phyloP scores from a whole-genome alignment of 2,797 vertebrate genomes.

The Carcharodon carcharias region DNA sequence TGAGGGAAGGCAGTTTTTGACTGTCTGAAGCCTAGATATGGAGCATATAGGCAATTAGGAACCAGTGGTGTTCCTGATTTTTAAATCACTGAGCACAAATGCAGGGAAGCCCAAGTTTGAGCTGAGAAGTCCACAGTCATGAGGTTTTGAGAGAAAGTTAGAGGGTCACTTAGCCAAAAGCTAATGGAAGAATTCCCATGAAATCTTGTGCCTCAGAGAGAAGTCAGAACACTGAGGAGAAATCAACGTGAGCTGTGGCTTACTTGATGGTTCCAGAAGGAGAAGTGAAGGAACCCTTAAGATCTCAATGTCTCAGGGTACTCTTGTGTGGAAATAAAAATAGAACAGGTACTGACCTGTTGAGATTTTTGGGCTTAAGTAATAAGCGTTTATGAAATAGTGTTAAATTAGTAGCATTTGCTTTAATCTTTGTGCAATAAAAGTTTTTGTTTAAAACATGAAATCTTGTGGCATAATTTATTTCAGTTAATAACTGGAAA shows the following conservation, averaged over 20 bases:
- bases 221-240: background rate
- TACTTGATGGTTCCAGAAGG: background rate
- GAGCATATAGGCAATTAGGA: background rate
- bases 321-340: background rate
- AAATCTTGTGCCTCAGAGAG: background rate
- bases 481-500: background rate
- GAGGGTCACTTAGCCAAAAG: background rate
- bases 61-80: background rate
- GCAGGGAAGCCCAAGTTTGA: too few species aligned
- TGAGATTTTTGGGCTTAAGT: background rate
- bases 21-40: background rate
- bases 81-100: background rate
- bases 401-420: background rate
- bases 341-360: background rate
- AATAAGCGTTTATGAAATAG: background rate
- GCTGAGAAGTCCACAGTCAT: background rate
- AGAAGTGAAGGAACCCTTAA: background rate
- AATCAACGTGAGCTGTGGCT: background rate
- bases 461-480: background rate
- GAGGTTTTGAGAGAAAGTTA: background rate
- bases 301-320: background rate
- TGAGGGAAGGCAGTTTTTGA: background rate
- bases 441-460: background rate
- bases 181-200: background rate
- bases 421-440: background rate